Base-by-base conservation (phyloP, 2,888 invertebrate species). In the Ernsta delagoae region DNA sequence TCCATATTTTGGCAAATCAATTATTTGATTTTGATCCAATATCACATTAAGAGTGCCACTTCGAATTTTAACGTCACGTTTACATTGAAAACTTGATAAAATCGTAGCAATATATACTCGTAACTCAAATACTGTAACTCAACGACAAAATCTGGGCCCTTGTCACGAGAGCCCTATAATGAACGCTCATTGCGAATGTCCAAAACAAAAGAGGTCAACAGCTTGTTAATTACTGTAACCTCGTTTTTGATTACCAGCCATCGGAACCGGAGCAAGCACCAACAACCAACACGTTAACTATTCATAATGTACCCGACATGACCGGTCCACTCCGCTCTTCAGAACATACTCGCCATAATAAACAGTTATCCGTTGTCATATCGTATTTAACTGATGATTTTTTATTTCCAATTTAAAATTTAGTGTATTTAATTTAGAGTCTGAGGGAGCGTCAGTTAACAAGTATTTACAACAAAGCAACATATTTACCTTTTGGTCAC, bases 221-320 rank as follows among this genome's bases (percentile, higher is more conserved):
- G 65, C 53, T 66, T 66, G 66, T 66, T 66, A 60, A 66, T 65
- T 65, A 65, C 60, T 45, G 66, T 60, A 66, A 54, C 60, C 66
- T 60, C 60, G 43, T 66, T 66, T 60, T 66, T 66, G 66, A 66
- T 66, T 60, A 66, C 66, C 62, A 6, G 53, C 63, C 60, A 60
- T 66, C 60, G 66, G 41, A 34, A 54, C 62, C 50, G 50, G 48
- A 43, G 34, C 67, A 60, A 59, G 24, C 53, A 48, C 48, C 48
- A 50, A 5, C 48, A 24, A 3, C 24, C 24, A 3, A 24, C 24
- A 24, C 8, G 36, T 60, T 56, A 61, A 61, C 67, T 54, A 61
- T 61, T 67, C 67, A 67, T 66, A 60, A 66, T 60, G 66, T 53
- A 53, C 59, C 53, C 59, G 39, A 65, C 50, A 59, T 48, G 59